Evolutionary conservation across 2,888 invertebrate genomes (phyloP), one percentile per base, ranked within the genome.

Genomic region (Pristionchus japonicus): DNA sequence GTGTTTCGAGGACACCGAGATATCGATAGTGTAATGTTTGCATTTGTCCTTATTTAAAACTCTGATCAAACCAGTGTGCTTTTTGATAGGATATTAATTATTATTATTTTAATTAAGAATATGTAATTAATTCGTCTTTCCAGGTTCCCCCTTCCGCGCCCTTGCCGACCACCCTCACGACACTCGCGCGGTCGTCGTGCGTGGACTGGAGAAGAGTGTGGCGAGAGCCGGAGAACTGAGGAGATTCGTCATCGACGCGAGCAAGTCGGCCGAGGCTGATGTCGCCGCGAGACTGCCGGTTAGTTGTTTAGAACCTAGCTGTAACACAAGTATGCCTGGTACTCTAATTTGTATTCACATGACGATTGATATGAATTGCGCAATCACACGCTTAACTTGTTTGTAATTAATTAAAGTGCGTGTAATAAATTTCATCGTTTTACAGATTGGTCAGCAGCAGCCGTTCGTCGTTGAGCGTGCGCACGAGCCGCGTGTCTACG

Each of bases 141-240:
- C 77, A 91, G 91, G 91, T 43, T 90, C 90, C n/a, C 92, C 92
- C 13, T 92, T 91, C 91, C 87, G 87, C 43, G 88, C 89, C 7
- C 15, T 77, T 23, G 91, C 90, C 11, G 92, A 92, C 40, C 89
- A 91, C 77, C 89, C 90, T 23, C 89, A 89, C 85, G 89, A 90
- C 74, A 89, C 89, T 3, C 61, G 86, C n/a, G 57, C 67, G 0
- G 70, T 86, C 0, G 49, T 47, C 7, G 90, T 92, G 3, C 37
- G 43, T 9, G 91, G 91, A n/a, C 80, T 92, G 43, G 91, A 90
- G 27, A 82, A 89, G 17, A 80, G 47, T 7, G 82, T 80, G 3
- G 88, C 83, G 43, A 88, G 89, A 31, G 74, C 89, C 47, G 90
- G 90, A 37, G 86, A 89, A 31, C 90, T 90, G 4, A 77, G 90